Evolutionary conservation across 2,888 invertebrate species (phyloP).

Genomic region (Hirtodrosophila duncani): DNA sequence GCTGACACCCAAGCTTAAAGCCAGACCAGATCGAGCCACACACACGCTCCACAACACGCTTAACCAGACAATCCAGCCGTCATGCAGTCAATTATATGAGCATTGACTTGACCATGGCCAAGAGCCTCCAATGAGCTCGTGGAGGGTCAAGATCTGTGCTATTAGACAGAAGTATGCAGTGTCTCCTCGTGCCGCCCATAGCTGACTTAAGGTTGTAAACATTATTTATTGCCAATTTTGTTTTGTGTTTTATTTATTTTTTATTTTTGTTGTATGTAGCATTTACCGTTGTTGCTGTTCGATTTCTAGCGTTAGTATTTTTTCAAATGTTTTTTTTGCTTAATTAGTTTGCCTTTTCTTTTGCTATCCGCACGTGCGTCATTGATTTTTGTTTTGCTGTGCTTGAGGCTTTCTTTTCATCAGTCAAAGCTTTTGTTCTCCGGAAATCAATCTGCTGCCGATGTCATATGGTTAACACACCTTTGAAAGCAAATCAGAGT

Average conservation of each 20-base stretch:
- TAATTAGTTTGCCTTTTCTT: neutral
- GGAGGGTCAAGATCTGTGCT: no score
- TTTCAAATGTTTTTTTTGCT: no score
- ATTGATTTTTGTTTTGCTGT: constrained; percentile 1
- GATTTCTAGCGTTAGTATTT: neutral
- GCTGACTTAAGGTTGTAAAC: no score
- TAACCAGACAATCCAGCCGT: constrained; percentile 6
- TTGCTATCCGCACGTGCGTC: neutral
- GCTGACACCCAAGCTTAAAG: neutral
- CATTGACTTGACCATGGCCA: constrained; percentile 33
- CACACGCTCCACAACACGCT: neutral
- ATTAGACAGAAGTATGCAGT: no score
- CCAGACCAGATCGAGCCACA: no score
- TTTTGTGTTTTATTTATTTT: neutral
- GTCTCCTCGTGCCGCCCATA: no score
- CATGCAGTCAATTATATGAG: constrained; percentile 24
- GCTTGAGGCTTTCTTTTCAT: neutral
- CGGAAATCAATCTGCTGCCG: no score
- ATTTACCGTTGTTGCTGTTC: neutral
- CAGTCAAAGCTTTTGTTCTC: no score
- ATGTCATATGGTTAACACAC: no score
- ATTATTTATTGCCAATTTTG: no score
- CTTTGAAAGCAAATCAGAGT: no score
- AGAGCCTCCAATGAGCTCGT: no score
- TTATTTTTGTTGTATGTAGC: constrained; percentile 4